A percentile compares a stretch with the other conserved stretches of the same genome.
Evolutionary conservation across 2,797 vertebrate genomes (phyloP).

Genomic region (Lemur catta): DNA sequence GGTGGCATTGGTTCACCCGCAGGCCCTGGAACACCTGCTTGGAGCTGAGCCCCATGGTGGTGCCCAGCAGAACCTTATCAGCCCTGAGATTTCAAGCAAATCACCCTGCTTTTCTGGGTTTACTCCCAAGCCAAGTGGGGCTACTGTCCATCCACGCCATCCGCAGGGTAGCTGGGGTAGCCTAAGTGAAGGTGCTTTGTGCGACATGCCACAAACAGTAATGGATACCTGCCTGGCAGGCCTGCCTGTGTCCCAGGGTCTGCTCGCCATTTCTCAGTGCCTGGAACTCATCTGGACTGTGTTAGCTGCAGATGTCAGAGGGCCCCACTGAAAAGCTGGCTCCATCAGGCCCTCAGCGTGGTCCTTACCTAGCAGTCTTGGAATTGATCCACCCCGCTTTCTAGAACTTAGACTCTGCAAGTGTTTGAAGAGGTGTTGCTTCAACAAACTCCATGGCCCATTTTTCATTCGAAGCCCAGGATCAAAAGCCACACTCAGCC

Average conservation of each 20-base stretch:
- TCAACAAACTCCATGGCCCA: neutral
- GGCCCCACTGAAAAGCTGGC: neutral
- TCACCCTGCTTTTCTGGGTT: too few relatives aligned
- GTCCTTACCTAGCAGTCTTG: neutral
- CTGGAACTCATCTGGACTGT: too few relatives aligned
- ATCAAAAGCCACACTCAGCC: neutral
- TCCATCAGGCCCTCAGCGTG: neutral
- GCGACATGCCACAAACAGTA: too few relatives aligned
- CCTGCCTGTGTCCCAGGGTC: neutral
- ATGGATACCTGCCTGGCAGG: neutral
- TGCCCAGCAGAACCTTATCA: neutral
- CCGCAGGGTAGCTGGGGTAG: neutral
- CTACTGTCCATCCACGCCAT: neutral
- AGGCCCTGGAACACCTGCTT: neutral
- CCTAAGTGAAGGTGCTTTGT: neutral
- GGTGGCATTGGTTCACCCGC: fast-evolving
- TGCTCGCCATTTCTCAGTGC: neutral
- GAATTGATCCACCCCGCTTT: neutral
- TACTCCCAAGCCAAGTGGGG: fast-evolving
- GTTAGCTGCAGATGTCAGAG: neutral
- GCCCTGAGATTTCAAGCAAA: neutral
- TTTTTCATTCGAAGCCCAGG: neutral
- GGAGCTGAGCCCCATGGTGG: fast-evolving
- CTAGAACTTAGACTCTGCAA: neutral
- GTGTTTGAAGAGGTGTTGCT: neutral